phyloP scores from a whole-genome alignment of 2,797 vertebrate genomes.

The Artibeus jamaicensis region DNA sequence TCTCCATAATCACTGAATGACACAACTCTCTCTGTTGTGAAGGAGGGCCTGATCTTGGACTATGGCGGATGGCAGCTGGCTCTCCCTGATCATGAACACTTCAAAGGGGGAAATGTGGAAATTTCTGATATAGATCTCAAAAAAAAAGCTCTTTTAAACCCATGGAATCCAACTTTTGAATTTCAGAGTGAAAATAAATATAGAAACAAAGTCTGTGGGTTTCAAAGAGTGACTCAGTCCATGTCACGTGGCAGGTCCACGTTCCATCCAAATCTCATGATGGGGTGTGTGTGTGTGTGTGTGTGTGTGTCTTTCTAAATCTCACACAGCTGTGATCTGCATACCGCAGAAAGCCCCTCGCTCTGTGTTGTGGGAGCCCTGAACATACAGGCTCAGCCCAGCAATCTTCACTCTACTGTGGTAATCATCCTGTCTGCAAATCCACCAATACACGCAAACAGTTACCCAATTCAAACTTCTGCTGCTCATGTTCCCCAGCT shows the following conservation, averaged over 20 bases:
- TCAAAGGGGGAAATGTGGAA: neutral
- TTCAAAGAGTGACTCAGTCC: neutral
- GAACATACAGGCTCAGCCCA: accelerated
- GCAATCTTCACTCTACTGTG: accelerated
- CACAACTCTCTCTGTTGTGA: neutral
- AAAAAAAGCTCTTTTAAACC: neutral
- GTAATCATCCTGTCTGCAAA: neutral
- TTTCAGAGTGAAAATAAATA: neutral
- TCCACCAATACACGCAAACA: neutral
- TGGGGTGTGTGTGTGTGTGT: too few relatives aligned
- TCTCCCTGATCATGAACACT: neutral
- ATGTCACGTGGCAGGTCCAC: neutral
- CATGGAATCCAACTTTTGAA: neutral
- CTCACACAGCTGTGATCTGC: neutral
- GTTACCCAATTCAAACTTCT: conserved; percentile 58
- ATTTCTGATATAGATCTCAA: neutral
- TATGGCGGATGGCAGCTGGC: neutral
- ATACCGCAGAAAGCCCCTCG: neutral
- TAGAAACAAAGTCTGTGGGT: neutral
- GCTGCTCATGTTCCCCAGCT: conserved; percentile 50
- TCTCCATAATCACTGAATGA: neutral
- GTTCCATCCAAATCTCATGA: neutral
- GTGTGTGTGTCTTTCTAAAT: neutral
- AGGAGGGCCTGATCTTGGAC: neutral
- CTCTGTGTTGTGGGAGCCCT: accelerated